These are phyloP conservation scores for Montipora sp. DNA, from an alignment of 64 coral and sea anemone genomes.

Conservation along the genomic window DNA sequence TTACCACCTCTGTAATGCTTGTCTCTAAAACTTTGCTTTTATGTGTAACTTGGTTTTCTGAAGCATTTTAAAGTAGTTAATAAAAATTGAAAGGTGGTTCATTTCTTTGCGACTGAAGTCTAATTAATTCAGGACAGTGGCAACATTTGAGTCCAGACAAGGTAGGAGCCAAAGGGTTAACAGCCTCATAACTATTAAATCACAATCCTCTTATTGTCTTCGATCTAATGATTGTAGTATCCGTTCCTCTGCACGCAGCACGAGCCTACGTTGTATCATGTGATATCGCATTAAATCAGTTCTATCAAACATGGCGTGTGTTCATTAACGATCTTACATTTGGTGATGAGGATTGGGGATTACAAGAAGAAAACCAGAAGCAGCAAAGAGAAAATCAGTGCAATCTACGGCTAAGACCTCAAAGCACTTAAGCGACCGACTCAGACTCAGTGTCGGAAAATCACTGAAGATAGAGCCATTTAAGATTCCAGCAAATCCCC, in stretches of 20 bases:
- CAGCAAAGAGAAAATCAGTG: neutral
- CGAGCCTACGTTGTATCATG: constrained; percentile 13
- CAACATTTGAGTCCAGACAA: neutral
- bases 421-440: too few relatives aligned
- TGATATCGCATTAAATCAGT: neutral
- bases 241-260: constrained; percentile 8
- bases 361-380: constrained; percentile 29
- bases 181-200: too few relatives aligned
- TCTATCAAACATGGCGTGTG: constrained; percentile 27
- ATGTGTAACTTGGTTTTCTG: neutral
- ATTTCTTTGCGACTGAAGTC: neutral
- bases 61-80: neutral
- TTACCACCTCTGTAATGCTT: neutral
- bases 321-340: constrained; percentile 13
- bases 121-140: neutral
- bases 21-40: neutral
- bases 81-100: neutral
- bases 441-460: too few relatives aligned
- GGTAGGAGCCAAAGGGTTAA: neutral
- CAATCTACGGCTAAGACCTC: too few relatives aligned
- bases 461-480: too few relatives aligned
- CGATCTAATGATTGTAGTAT: neutral
- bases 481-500: too few relatives aligned
- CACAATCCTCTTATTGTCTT: too few relatives aligned
- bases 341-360: constrained; percentile 20